phyloP scores from a whole-genome alignment of 2,797 vertebrate genomes.

The Eulemur albifrons region DNA sequence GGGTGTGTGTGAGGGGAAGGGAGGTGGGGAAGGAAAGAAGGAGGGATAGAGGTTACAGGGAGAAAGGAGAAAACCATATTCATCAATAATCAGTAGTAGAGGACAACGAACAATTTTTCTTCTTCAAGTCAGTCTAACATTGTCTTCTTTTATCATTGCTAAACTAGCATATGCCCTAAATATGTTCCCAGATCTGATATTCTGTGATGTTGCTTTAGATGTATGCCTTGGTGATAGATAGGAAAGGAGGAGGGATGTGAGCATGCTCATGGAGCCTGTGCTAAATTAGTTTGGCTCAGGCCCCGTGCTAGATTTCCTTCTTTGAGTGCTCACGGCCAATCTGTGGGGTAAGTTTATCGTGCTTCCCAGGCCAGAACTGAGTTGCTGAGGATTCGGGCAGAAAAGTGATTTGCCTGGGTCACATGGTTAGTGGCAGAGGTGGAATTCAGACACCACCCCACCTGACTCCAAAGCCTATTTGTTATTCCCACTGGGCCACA shows the following conservation, averaged over 20 bases:
- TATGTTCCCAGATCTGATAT: background rate
- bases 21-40: background rate
- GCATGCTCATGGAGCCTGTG: fast-evolving
- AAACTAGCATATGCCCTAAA: background rate
- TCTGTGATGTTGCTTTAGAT: background rate
- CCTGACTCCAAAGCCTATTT: background rate
- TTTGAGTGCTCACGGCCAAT: background rate
- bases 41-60: background rate
- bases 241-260: no score
- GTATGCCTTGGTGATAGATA: background rate
- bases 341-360: background rate
- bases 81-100: background rate
- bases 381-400: background rate
- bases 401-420: background rate
- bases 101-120: background rate
- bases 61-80: background rate
- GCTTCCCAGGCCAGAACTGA: background rate
- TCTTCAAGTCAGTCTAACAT: background rate
- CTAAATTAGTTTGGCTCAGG: background rate
- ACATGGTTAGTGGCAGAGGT: background rate
- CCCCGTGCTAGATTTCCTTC: background rate
- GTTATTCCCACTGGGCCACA: background rate
- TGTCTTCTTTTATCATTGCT: background rate
- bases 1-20: background rate
- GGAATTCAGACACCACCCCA: background rate